phyloP scores from a whole-genome alignment of 2,797 vertebrate species.

The Crocodylus rhombifer region DNA sequence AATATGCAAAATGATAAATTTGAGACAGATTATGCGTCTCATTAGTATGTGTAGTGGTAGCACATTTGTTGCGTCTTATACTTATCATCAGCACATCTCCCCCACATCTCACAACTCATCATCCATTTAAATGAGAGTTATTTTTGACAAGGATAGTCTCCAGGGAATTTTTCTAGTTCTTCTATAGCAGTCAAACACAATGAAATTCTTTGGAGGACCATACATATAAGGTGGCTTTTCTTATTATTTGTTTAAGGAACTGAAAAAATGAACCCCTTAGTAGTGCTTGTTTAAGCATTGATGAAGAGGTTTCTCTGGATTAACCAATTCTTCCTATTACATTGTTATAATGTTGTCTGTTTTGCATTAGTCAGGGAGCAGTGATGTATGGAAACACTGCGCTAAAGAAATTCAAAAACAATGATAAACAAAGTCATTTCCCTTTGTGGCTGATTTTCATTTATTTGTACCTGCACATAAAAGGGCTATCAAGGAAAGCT shows the following conservation, averaged over 20 bases:
- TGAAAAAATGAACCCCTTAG: accelerated
- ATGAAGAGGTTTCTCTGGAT: accelerated
- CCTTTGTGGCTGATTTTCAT: not conserved
- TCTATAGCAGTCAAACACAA: not conserved
- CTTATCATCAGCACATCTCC: not conserved
- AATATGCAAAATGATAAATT: not conserved
- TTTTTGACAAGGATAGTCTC: not conserved
- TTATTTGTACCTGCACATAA: not conserved
- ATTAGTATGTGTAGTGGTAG: not conserved
- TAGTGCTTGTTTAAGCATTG: too few species aligned
- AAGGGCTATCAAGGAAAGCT: not conserved
- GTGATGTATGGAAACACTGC: accelerated
- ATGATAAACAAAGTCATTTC: not conserved
- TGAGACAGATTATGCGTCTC: not conserved
- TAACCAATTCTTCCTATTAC: not conserved
- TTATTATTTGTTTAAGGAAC: not conserved
- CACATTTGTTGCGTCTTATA: not conserved
- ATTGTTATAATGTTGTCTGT: not conserved
- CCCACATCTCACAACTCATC: not conserved
- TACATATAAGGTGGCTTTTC: not conserved
- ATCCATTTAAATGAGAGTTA: not conserved
- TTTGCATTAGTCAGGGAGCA: accelerated
- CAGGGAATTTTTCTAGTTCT: not conserved
- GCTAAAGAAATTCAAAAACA: not conserved
- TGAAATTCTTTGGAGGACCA: accelerated